Evolutionary conservation across 2,113 vertebrate genomes (phyloP).

Genomic region (Terrapene triunguis): DNA sequence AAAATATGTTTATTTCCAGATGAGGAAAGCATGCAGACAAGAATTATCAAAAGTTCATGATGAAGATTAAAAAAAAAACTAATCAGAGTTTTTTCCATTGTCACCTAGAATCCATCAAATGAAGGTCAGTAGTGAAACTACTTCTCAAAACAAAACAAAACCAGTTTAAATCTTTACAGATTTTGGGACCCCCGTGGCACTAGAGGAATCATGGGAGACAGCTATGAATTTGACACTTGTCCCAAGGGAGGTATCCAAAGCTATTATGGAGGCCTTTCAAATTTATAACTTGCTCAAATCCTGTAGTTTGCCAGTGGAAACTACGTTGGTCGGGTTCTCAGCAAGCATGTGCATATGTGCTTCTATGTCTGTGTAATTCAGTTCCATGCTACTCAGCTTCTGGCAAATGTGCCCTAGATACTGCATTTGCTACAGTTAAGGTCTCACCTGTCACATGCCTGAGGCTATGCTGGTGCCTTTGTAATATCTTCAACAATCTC

Average conservation of each 20-base stretch:
- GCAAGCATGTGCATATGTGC: not conserved
- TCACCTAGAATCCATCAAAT: not conserved
- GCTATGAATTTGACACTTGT: not conserved
- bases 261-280: not conserved
- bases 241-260: not conserved
- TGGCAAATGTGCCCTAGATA: slow-evolving; percentile 30
- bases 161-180: not conserved
- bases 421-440: slow-evolving; percentile 56
- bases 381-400: not conserved
- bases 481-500: slow-evolving; percentile 54
- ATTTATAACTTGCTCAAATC: not conserved
- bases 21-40: not conserved
- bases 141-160: not conserved
- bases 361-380: not conserved
- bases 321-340: not conserved
- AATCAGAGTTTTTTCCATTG: not conserved
- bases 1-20: not conserved
- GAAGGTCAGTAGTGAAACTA: not conserved
- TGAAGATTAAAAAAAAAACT: not conserved
- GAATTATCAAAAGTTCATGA: not conserved
- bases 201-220: not conserved
- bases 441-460: slow-evolving; percentile 36
- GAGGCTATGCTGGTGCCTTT: not conserved
- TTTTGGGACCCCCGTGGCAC: not conserved
- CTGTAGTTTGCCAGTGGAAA: not conserved